phyloP scores from a whole-genome alignment of 2,888 invertebrate species.

The Lochmaea capreae region DNA sequence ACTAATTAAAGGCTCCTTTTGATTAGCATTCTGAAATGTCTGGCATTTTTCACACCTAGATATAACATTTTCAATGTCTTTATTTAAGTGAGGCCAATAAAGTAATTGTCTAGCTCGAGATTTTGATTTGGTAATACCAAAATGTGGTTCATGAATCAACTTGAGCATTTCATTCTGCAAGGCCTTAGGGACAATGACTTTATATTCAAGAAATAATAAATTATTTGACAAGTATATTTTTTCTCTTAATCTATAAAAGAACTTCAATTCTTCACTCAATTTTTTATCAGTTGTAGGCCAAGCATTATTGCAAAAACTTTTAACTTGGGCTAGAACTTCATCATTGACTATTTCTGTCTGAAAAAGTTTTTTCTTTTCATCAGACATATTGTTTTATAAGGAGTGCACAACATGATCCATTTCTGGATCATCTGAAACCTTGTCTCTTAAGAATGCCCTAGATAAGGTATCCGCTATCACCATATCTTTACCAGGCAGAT shows the following conservation, averaged over 20 bases:
- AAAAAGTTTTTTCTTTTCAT: slow-evolving; percentile 30
- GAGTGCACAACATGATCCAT: slow-evolving; percentile 13
- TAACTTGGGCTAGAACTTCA: slow-evolving; percentile 7
- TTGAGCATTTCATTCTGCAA: slow-evolving; percentile 41
- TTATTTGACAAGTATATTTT: not conserved
- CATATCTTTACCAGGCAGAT: slow-evolving; percentile 23
- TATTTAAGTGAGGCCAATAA: slow-evolving; percentile 49
- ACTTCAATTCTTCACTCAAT: not conserved
- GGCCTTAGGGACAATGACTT: slow-evolving; percentile 46
- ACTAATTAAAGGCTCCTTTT: too few species aligned
- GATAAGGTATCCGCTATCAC: slow-evolving; percentile 20
- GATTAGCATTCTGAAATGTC: slow-evolving; percentile 39
- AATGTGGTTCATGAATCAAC: slow-evolving; percentile 49
- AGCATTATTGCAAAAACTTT: not conserved
- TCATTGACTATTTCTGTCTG: slow-evolving; percentile 23
- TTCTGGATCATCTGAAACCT: not conserved
- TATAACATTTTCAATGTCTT: slow-evolving; percentile 25
- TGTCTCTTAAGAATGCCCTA: not conserved
- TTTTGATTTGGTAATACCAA: slow-evolving; percentile 52
- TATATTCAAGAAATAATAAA: not conserved
- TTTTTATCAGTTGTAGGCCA: not conserved
- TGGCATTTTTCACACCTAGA: slow-evolving; percentile 44
- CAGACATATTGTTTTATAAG: slow-evolving; percentile 10
- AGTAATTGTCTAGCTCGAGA: slow-evolving; percentile 40
- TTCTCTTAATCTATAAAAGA: not conserved